Evolutionary conservation across 2,888 invertebrate species (phyloP).

Genomic region (Meteorus cinctellus): DNA sequence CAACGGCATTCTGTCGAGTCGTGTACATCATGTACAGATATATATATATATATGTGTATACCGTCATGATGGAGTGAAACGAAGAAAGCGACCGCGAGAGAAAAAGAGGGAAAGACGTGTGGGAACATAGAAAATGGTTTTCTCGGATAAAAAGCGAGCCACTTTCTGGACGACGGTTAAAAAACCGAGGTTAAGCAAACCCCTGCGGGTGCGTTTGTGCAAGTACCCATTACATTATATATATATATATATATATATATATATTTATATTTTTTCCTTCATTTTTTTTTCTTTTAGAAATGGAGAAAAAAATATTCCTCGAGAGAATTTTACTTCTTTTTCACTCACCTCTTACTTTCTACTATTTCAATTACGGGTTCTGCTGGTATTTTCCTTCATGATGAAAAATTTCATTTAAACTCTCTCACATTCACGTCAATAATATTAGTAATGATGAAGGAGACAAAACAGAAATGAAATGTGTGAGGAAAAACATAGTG

Average conservation of each 20-base stretch:
- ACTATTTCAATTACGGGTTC: not conserved
- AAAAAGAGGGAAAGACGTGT: constrained; percentile 24
- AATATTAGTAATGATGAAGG: no score
- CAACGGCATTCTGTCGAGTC: constrained; percentile 17
- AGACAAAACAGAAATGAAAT: no score
- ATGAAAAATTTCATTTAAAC: constrained; percentile 7
- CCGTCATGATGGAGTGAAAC: not conserved
- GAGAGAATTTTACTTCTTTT: not conserved
- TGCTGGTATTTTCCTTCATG: not conserved
- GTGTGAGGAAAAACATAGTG: not conserved
- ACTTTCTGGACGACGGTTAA: constrained; percentile 41
- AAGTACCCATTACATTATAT: not conserved
- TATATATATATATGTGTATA: not conserved
- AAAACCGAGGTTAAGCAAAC: constrained; percentile 56
- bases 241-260: not conserved
- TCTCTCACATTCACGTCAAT: no score
- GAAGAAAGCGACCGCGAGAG: no score
- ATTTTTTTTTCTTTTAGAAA: not conserved
- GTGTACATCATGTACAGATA: not conserved
- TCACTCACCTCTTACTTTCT: not conserved
- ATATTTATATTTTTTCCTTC: not conserved
- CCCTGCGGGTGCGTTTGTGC: constrained; percentile 45
- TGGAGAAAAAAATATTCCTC: not conserved
- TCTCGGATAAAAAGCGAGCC: constrained; percentile 46
- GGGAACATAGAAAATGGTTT: constrained; percentile 47